phyloP scores from a whole-genome alignment of 2,113 vertebrate genomes.

The Oryzias melastigma region DNA sequence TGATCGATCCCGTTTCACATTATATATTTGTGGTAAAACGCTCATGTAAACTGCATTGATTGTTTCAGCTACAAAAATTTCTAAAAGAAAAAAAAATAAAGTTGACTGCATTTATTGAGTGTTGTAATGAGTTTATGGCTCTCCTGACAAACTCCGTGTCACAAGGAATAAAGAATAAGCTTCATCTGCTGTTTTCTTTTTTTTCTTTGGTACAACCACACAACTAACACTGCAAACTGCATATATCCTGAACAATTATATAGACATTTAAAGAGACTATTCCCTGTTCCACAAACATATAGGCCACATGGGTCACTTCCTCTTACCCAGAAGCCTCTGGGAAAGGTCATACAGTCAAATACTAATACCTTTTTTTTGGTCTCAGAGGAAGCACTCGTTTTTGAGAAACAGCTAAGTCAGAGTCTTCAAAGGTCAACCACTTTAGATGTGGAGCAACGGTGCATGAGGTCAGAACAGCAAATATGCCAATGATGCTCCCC shows the following conservation, averaged over 20 bases:
- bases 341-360: conserved; percentile 65
- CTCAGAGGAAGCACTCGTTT: conserved; percentile 57
- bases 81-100: conserved; percentile 22
- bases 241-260: conserved; percentile 13
- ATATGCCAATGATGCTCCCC: conserved; percentile 47
- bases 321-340: conserved; percentile 67
- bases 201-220: conserved; percentile 7
- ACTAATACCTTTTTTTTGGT: conserved; percentile 72
- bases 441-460: conserved; percentile 45
- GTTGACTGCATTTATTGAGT: conserved; percentile 27
- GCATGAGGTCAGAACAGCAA: conserved; percentile 65
- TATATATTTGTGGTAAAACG: conserved; percentile 9
- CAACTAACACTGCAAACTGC: conserved; percentile 6
- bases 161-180: conserved; percentile 26
- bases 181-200: conserved; percentile 30
- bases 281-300: conserved; percentile 38
- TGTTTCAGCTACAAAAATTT: conserved; percentile 30
- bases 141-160: conserved; percentile 20
- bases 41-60: conserved; percentile 20
- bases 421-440: conserved; percentile 61
- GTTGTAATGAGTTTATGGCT: conserved; percentile 19
- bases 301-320: conserved; percentile 61
- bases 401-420: conserved; percentile 58
- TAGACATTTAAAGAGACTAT: conserved; percentile 20
- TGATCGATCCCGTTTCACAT: conserved; percentile 1